Evolutionary conservation across 2,797 vertebrate genomes (phyloP).

Genomic region (Morelia viridis): DNA sequence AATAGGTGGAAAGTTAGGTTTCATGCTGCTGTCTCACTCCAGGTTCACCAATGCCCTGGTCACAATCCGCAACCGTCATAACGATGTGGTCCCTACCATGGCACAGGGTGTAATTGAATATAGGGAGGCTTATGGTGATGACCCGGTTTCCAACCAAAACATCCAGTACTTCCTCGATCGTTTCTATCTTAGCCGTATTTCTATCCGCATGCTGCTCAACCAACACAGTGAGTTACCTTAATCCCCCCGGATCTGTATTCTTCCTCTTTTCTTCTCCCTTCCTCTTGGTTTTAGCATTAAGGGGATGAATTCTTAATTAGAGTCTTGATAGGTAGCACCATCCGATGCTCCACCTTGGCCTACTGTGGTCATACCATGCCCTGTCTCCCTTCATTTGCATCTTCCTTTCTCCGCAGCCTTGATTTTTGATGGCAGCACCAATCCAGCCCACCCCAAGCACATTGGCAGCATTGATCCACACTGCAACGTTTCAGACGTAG

Average conservation of each 20-base stretch:
- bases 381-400: background rate
- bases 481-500: slow-evolving; percentile 84
- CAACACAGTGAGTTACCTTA: slow-evolving; percentile 86
- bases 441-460: slow-evolving; percentile 91
- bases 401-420: slow-evolving; percentile 70
- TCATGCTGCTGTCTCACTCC: background rate
- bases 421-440: slow-evolving; percentile 89
- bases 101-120: slow-evolving; percentile 93
- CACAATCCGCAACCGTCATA: slow-evolving; percentile 94
- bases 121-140: slow-evolving; percentile 87
- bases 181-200: slow-evolving; percentile 96
- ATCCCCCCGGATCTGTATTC: background rate
- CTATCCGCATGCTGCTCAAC: slow-evolving; percentile 97
- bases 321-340: background rate
- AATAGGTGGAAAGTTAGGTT: background rate
- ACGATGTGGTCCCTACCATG: slow-evolving; percentile 95
- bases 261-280: too few species aligned
- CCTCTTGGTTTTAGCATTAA: background rate
- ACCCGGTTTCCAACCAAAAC: slow-evolving; percentile 90
- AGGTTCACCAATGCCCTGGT: slow-evolving; percentile 88
- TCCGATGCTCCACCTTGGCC: background rate
- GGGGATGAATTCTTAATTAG: too few species aligned
- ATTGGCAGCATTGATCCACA: slow-evolving; percentile 92
- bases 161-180: slow-evolving; percentile 96
- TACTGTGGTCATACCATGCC: background rate